A percentile compares a stretch with the other conserved stretches of the same genome.
These are phyloP conservation scores for Temnopleurus reevesii DNA, from an alignment of 53 echinoderm and acorn worm species.

Conservation along the genomic window DNA sequence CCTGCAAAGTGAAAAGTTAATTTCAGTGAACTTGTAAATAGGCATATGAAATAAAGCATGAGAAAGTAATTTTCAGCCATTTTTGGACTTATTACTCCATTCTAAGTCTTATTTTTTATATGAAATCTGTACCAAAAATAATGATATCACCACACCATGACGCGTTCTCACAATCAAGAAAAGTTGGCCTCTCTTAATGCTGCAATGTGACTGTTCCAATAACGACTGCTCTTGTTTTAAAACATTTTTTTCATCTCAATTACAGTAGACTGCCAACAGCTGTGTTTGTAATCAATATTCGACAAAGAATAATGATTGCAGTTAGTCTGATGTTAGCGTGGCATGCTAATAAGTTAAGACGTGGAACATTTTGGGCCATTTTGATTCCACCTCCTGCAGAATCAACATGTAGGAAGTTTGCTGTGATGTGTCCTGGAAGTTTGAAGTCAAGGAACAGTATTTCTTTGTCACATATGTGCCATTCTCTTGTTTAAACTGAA, in stretches of 20 bases:
- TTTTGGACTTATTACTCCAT: neutral
- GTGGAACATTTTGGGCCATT: neutral
- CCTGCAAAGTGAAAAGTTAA: no score
- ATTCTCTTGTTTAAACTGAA: no score
- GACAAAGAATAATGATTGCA: constrained; percentile 11
- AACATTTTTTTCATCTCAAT: neutral
- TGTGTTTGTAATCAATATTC: constrained; percentile 46
- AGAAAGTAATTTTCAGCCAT: no score
- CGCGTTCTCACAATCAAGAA: no score
- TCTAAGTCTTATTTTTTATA: no score
- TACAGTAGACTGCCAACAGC: constrained; percentile 44
- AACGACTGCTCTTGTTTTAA: neutral
- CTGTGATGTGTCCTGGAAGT: neutral
- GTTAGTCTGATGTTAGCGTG: neutral
- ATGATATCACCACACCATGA: no score
- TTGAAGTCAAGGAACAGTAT: neutral
- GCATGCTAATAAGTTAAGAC: neutral
- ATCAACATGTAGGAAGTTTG: neutral
- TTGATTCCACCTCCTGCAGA: neutral
- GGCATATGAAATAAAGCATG: no score
- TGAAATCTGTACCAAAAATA: no score
- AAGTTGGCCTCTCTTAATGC: neutral
- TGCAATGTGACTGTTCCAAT: no score
- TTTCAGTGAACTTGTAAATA: no score
- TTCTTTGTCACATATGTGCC: no score